Base-by-base conservation (phyloP, 2,113 vertebrate genomes). In the Coracopsis vasa region DNA sequence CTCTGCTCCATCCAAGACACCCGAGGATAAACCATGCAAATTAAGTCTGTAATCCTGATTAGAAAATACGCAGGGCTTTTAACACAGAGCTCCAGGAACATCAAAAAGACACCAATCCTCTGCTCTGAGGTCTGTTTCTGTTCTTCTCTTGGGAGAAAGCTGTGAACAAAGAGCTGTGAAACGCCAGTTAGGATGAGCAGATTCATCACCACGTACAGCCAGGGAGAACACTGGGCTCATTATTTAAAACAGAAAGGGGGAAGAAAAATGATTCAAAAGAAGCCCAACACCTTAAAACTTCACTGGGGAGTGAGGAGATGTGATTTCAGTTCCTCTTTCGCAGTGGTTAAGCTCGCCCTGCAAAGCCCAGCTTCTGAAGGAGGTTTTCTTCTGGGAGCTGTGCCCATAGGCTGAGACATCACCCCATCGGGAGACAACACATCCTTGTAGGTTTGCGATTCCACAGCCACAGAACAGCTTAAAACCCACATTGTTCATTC, bases 31-130 rank as follows among this genome's bases (percentile, higher is more conserved):
- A 90, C 72, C 90, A 74, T 74, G 89, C 86, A 97, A 96, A 97
- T 96, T 90, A 96, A 95, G 91, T 95, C 89, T 91, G 94, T 96
- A 96, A 97, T 97, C 94, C 96, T 94, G 90, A 95, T 88, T 87
- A 94, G 89, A 94, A 94, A 92, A 97, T 91, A 89, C 21, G 9
- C 60, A 45, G 70, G 27, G 81, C 71, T 96, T 91, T 80, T 66
- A 92, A 77, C 77, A 86, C 47, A 56, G 56, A 95, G 60, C 86
- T 95, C 45, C 73, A 82, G 58, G 58, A 96, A 95, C 5, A 19
- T 70, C 66, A 91, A 72, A 95, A 91, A 87, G 92, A 88, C 86
- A 89, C 87, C 84, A 92, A 93, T 78, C 89, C 86, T 95, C 65
- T 13, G 45, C 54, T 77, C 80, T 66, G 80, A 62, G 72, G 53